Conservation (phyloP, 2,888 invertebrate species). For the Drosophila putrida region DNA sequence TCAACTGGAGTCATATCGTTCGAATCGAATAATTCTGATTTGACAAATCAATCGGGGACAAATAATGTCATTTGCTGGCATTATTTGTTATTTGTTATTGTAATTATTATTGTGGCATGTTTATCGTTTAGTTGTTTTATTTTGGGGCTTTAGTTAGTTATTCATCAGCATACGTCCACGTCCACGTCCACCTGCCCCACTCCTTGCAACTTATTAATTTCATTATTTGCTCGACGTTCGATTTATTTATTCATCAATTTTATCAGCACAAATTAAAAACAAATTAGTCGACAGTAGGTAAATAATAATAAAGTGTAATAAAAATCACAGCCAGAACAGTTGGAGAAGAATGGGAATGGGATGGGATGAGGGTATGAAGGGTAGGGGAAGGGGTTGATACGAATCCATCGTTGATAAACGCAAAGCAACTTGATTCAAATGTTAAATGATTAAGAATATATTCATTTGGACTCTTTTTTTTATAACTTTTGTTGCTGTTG, state of each 20-base stretch:
- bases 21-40: conserved; percentile 65
- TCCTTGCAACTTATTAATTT: conserved; percentile 68
- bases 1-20: conserved; percentile 20
- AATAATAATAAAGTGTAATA: conserved; percentile 80
- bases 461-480: conserved; percentile 31
- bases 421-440: conserved; percentile 43
- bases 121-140: conserved; percentile 52
- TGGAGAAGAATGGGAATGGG: not conserved
- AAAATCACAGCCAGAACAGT: conserved; percentile 63
- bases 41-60: conserved; percentile 78
- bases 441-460: conserved; percentile 61
- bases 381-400: conserved; percentile 20
- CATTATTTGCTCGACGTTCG: conserved; percentile 68
- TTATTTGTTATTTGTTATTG: conserved; percentile 56
- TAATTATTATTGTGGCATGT: conserved; percentile 64
- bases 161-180: conserved; percentile 18
- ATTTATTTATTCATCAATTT: conserved; percentile 76
- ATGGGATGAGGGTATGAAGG: not conserved
- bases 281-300: conserved; percentile 81
- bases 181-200: not conserved
- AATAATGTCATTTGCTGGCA: conserved; percentile 59
- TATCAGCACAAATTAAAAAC: conserved; percentile 82
- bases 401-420: conserved; percentile 60
- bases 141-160: conserved; percentile 19
- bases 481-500: conserved; percentile 1